Evolutionary conservation across 2,797 vertebrate genomes (phyloP), one percentile per base, ranked within the genome.

Genomic region (Antrozous pallidus): DNA sequence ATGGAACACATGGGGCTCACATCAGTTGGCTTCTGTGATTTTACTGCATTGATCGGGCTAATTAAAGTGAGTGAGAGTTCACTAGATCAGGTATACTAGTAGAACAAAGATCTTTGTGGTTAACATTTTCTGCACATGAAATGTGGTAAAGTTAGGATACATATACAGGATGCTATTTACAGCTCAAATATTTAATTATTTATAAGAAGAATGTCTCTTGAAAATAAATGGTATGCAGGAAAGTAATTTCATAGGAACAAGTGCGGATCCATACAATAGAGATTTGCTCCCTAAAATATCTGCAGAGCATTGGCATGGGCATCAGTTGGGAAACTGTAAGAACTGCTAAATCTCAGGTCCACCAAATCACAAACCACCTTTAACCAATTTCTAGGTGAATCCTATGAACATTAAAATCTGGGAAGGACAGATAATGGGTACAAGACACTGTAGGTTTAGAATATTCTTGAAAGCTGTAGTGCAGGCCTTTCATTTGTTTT

Each of bases 11-110:
- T 6, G n/a, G 56, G 5, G 17, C 26, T 74, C 31, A n/a, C 18
- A 22, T 92, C 71, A 88, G 1, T 31, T 95, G 49, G 56, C 63
- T 87, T 11, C 42, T 79, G 38, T 88, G 73, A 90, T 91, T 94
- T 91, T 58, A 82, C 24, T 88, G 73, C 56, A 12, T 38, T 71
- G 26, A 83, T 70, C 67, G 74, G 63, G 33, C 42, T 95, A 81
- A 95, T 95, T 95, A 92, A 81, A 94, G 65, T 8, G 36, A 93
- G 42, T 28, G 42, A 89, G 67, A 40, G n/a, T 88, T 94, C 94
- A 88, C 87, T 58, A 49, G 33, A 90, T 89, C 61, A 93, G 70
- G 56, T 71, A 73, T 26, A 54, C 22, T 7, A 54, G 51, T 54
- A 40, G 93, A 94, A 61, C 45, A 85, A 84, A 79, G 61, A 79